phyloP scores from a whole-genome alignment of 2,797 vertebrate species.

The Sebastes baramenuke region DNA sequence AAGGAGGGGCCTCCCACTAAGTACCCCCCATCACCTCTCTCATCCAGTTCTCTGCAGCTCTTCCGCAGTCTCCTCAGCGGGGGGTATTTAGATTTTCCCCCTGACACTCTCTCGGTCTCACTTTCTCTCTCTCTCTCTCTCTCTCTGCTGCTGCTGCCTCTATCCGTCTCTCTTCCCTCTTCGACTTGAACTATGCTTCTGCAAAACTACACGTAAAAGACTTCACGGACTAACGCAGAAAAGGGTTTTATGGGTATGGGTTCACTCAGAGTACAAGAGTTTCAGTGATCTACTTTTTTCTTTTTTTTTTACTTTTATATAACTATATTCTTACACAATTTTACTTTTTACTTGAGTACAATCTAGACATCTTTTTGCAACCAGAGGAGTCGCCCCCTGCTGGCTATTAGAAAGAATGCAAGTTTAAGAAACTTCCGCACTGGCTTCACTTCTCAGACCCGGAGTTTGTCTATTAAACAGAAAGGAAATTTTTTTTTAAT shows the following conservation, averaged over 20 bases:
- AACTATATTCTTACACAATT: not conserved
- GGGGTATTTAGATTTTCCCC: conserved; percentile 54
- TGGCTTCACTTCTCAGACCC: too few relatives aligned
- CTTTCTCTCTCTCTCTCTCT: not conserved
- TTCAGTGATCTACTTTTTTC: not conserved
- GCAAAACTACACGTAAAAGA: not conserved
- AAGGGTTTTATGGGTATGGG: not conserved
- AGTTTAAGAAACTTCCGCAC: too few relatives aligned
- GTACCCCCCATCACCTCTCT: conserved; percentile 51
- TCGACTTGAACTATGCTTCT: not conserved
- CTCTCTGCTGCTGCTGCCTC: not conserved
- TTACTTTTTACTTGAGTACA: not conserved
- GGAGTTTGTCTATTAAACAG: too few relatives aligned
- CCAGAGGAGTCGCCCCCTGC: too few relatives aligned
- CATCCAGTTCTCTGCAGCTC: conserved; percentile 57
- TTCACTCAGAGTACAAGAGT: not conserved
- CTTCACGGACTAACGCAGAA: not conserved
- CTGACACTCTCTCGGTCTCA: not conserved
- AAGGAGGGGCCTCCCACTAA: conserved; percentile 67
- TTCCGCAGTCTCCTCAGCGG: conserved; percentile 49
- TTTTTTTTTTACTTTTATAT: not conserved
- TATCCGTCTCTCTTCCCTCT: not conserved
- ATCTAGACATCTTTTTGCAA: not conserved
- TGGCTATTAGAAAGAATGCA: too few relatives aligned
- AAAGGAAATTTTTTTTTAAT: too few relatives aligned